phyloP scores from a whole-genome alignment of 2,888 invertebrate species.

The Spicauda simplicius region DNA sequence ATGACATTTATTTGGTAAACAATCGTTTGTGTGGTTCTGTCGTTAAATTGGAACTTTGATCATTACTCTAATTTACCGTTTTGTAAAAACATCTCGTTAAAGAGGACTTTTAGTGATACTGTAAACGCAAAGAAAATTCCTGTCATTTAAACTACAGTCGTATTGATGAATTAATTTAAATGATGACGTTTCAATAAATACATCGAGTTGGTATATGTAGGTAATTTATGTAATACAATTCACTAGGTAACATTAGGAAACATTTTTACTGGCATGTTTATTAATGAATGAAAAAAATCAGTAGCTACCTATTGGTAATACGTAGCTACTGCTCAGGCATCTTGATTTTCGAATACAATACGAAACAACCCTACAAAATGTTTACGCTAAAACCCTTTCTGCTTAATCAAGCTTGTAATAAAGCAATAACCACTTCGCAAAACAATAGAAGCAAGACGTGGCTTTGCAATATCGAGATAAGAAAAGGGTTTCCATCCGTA shows the following conservation, averaged over 20 bases:
- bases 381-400: background rate
- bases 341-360: background rate
- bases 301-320: too few species aligned
- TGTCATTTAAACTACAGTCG: too few species aligned
- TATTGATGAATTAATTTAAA: too few species aligned
- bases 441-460: constrained; percentile 44
- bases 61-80: background rate
- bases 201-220: too few species aligned
- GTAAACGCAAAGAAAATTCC: background rate
- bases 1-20: constrained; percentile 13
- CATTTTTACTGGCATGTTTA: too few species aligned
- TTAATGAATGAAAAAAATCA: too few species aligned
- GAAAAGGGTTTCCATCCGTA: constrained; percentile 47
- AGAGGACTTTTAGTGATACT: background rate
- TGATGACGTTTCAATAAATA: too few species aligned
- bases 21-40: background rate
- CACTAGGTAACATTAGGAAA: too few species aligned
- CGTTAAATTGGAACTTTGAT: background rate
- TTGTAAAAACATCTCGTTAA: background rate
- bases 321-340: background rate
- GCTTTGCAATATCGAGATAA: constrained; percentile 45
- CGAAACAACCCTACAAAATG: background rate
- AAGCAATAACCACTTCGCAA: constrained; percentile 7
- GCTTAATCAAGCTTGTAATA: constrained; percentile 3
- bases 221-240: too few species aligned